Base-by-base conservation (phyloP, 2,113 vertebrate species). In the Australoheros scitulus region DNA sequence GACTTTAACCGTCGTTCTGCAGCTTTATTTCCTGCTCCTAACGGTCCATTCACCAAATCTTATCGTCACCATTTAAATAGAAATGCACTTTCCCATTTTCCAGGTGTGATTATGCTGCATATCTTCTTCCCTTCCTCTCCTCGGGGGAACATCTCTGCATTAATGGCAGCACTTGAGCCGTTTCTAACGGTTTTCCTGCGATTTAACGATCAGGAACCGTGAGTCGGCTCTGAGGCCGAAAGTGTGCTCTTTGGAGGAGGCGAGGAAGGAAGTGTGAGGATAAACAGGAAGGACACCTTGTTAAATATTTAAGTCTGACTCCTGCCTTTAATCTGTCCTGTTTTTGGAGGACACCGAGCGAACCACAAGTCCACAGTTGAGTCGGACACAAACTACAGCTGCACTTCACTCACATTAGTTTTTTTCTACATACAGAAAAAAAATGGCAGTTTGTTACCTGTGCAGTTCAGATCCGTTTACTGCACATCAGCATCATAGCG, bases 141-240 rank as follows among this genome's bases (percentile, higher is more conserved):
- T 6, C 13, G 2, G 83, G 76, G 43, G 47, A 18, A 7, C 61
- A 3, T 63, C 70, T 86, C 65, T 11, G 52, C 26, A 2, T 55
- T 87, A 77, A 86, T 4, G 32, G 68, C 2, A 3, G 10, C 61
- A 1, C 63, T 17, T 10, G 18, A 24, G 72, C 22, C 1, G 2
- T 32, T 79, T 63, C 55, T 70, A 61, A 76, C n/a, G 24, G 61
- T 43, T 14, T 26, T 41, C 36, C 15, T 72, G 65, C 17, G 1
- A 52, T 43, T 29, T 81, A 81, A 86, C 72, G 84, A 90, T 64
- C 65, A 20, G 50, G n/a, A 70, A 52, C 3, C 17, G 17, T 15
- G 17, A 61, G 36, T 38, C 50, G 5, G 22, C 63, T 58, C n/a
- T 18, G 76, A 82, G 5, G 80, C 65, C 22, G 75, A 61, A 36